Evolutionary conservation across 2,797 vertebrate genomes (phyloP).

Genomic region (Enteromius unitaeniatus): DNA sequence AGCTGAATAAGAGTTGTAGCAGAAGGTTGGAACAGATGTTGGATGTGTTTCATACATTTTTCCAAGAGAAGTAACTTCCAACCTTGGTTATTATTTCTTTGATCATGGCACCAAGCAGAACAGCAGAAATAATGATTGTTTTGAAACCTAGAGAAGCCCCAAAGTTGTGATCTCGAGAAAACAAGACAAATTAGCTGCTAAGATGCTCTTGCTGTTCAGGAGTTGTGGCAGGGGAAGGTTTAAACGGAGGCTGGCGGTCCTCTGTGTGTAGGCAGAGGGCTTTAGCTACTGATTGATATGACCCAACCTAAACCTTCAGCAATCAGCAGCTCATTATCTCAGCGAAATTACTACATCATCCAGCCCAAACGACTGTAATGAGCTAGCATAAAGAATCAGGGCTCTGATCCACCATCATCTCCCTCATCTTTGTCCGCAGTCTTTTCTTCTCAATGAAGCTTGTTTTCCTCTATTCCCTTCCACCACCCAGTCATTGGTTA

Average conservation of each 20-base stretch:
- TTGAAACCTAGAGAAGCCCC: background rate
- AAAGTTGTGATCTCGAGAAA: background rate
- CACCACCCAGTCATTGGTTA: constrained; percentile 1
- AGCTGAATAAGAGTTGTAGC: background rate
- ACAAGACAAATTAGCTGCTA: constrained; percentile 19
- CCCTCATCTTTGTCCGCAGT: background rate
- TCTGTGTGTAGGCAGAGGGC: constrained; percentile 24
- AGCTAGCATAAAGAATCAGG: constrained; percentile 33
- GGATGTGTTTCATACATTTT: background rate
- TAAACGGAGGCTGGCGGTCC: constrained; percentile 20
- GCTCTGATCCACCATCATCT: constrained; percentile 1
- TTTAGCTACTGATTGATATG: constrained; percentile 36
- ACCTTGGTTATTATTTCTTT: background rate
- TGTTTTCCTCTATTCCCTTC: background rate
- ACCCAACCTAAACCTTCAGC: constrained; percentile 42
- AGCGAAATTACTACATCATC: constrained; percentile 47
- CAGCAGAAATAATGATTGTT: background rate
- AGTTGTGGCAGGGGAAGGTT: constrained; percentile 19
- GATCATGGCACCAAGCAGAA: background rate
- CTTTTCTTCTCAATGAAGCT: background rate
- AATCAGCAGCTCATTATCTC: constrained; percentile 55
- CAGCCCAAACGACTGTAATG: constrained; percentile 31
- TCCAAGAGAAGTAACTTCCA: background rate
- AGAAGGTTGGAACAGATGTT: background rate
- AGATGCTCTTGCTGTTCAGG: constrained; percentile 14